phyloP scores from a whole-genome alignment of 1,140 invertebrate species.

The Daktulosphaira vitifoliae region DNA sequence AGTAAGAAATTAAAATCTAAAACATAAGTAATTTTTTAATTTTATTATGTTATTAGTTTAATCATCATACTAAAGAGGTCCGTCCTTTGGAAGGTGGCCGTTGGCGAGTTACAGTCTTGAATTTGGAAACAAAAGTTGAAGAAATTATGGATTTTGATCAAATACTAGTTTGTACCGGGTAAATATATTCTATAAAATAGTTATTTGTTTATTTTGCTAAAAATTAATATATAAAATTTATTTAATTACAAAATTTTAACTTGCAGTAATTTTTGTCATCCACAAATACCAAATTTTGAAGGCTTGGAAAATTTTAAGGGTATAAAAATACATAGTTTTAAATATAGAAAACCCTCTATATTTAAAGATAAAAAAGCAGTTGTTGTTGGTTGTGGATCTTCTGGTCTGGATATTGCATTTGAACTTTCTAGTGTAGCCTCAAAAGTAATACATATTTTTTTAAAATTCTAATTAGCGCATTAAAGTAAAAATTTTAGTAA shows the following conservation, averaged over 20 bases:
- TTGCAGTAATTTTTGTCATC: conserved; percentile 58
- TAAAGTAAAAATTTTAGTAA: not conserved
- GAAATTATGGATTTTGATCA: conserved; percentile 59
- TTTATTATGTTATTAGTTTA: conserved; percentile 47
- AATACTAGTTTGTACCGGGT: conserved; percentile 77
- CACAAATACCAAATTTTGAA: conserved; percentile 50
- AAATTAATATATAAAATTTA: too few relatives aligned
- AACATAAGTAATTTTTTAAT: not conserved
- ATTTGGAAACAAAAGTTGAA: conserved; percentile 49
- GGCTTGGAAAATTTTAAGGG: conserved; percentile 62
- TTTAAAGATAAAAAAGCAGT: conserved; percentile 60
- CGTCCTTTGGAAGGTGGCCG: conserved; percentile 48
- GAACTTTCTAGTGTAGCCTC: conserved; percentile 51
- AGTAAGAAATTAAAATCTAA: conserved; percentile 45
- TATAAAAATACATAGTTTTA: conserved; percentile 68
- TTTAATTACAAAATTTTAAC: too few relatives aligned
- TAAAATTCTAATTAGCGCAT: not conserved
- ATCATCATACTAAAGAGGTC: conserved; percentile 54
- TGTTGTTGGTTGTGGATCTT: conserved; percentile 77
- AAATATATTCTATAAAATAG: too few relatives aligned
- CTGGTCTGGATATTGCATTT: conserved; percentile 60
- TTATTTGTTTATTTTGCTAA: too few relatives aligned
- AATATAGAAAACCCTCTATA: conserved; percentile 65
- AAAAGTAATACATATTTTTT: conserved; percentile 44
- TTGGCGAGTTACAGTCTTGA: conserved; percentile 55